A percentile compares a stretch with the other conserved stretches of the same genome.
These are phyloP conservation scores for Porites lutea DNA, from an alignment of 64 coral and sea anemone species.

Conservation along the genomic window DNA sequence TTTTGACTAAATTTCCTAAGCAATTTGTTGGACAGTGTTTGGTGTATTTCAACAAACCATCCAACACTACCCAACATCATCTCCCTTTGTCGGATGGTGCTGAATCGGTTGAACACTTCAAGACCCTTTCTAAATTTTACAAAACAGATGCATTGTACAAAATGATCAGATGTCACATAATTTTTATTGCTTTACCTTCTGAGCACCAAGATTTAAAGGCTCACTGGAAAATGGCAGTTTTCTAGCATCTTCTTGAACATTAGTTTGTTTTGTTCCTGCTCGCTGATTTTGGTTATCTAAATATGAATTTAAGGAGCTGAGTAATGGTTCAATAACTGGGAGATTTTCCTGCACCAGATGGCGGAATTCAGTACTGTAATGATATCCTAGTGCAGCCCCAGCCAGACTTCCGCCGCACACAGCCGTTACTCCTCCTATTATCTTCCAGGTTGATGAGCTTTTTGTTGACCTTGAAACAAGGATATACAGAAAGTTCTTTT, in stretches of 20 bases:
- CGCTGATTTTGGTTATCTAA: neutral
- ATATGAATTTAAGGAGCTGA: neutral
- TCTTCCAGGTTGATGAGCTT: constrained; percentile 62
- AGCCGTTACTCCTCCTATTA: constrained; percentile 47
- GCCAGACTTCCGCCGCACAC: constrained; percentile 68
- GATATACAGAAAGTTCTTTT: neutral
- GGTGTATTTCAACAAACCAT: too few relatives aligned
- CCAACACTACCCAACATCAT: too few relatives aligned
- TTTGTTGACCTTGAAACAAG: constrained; percentile 9
- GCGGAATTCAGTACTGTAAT: constrained; percentile 74
- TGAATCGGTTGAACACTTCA: too few relatives aligned
- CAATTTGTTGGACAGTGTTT: too few relatives aligned
- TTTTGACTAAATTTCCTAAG: too few relatives aligned
- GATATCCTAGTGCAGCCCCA: constrained; percentile 56
- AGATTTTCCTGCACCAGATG: constrained; percentile 70
- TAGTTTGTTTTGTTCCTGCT: neutral
- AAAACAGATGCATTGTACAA: neutral
- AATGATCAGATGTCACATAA: neutral
- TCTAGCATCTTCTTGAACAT: neutral
- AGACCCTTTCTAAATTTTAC: too few relatives aligned
- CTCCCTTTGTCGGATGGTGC: too few relatives aligned
- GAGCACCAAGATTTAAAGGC: constrained; percentile 33
- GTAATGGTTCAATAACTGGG: constrained; percentile 80
- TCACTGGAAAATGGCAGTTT: neutral
- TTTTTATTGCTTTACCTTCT: constrained; percentile 4